A percentile compares a stretch with the other conserved stretches of the same genome.
Evolutionary conservation across 2,797 vertebrate species (phyloP).

Genomic region (Cryptoblepharus egeriae): DNA sequence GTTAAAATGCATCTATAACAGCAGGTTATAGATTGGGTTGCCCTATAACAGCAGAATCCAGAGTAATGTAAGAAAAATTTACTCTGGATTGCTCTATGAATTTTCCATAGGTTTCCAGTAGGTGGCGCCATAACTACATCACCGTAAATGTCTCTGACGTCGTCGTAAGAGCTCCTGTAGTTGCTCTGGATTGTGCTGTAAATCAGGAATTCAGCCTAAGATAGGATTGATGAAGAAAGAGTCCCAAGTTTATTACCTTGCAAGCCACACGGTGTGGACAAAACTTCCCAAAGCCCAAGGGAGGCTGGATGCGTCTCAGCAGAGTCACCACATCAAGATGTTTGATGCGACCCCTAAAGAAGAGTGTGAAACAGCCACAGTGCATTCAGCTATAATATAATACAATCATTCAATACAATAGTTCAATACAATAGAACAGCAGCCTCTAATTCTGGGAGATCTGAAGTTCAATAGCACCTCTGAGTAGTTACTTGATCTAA

Average conservation of each 20-base stretch:
- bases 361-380: not conserved
- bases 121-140: too few species aligned
- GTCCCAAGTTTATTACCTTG: conserved; percentile 81
- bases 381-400: not conserved
- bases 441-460: not conserved
- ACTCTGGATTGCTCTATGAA: too few species aligned
- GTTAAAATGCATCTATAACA: too few species aligned
- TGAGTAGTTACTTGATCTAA: not conserved
- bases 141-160: too few species aligned
- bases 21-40: too few species aligned
- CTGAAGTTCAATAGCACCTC: not conserved
- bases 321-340: conserved; percentile 97
- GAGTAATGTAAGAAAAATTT: too few species aligned
- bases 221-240: not conserved
- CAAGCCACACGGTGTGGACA: conserved; percentile 96
- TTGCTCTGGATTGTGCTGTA: not conserved
- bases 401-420: too few species aligned
- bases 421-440: not conserved
- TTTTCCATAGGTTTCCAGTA: too few species aligned
- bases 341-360: conserved; percentile 92
- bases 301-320: conserved; percentile 93
- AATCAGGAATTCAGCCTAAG: not conserved
- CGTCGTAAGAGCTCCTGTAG: too few species aligned
- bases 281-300: conserved; percentile 97
- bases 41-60: too few species aligned